Evolutionary conservation across 2,888 invertebrate species (phyloP), one percentile per base, ranked within the genome.

Genomic region (Drosophila anomalata): DNA sequence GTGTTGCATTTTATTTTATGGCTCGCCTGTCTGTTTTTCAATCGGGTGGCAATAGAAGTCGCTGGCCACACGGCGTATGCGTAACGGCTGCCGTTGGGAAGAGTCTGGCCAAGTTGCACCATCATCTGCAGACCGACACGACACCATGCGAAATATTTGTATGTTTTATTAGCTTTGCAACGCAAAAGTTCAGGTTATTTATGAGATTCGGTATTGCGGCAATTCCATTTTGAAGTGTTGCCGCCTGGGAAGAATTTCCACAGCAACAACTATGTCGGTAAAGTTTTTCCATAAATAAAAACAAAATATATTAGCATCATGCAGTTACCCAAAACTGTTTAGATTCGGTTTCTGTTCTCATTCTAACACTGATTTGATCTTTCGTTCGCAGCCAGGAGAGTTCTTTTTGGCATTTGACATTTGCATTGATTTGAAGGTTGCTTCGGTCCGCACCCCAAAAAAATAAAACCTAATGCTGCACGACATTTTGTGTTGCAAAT

Each of bases 381-480:
- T 22, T 22, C 14, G 53, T 57, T 22, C 29, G 11, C 20, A 54
- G 68, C 56, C 54, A 54, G 85, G 82, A 81, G 84, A 81, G 87
- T 85, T 82, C 86, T 87, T 14, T 51, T 65, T 57, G 55, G 68
- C 82, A 68, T 87, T 72, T 87, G 85, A 87, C 82, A 87, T 82
- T 82, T 87, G 29, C 29, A 20, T 51, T n/a, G 56, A 67, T 68
- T 74, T 85, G 82, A 82, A 82, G 85, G 82, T 85, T 82, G 77
- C 73, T 61, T 60, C 75, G 46, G 57, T 71, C 71, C 71, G 71
- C 71, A 73, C 73, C 74, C 74, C 58, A 73, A 74, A 50, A 52
- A 47, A 24, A 46, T 29, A 46, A 29, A 54, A 42, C 50, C 46
- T 31, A 67, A 67, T 39, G 63, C 58, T 71, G 79, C 82, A 82